Percentiles rank a stretch among this genome's conserved stretches.
Conservation (phyloP, 1,140 invertebrate genomes). For the Drosophila ercepeae region DNA sequence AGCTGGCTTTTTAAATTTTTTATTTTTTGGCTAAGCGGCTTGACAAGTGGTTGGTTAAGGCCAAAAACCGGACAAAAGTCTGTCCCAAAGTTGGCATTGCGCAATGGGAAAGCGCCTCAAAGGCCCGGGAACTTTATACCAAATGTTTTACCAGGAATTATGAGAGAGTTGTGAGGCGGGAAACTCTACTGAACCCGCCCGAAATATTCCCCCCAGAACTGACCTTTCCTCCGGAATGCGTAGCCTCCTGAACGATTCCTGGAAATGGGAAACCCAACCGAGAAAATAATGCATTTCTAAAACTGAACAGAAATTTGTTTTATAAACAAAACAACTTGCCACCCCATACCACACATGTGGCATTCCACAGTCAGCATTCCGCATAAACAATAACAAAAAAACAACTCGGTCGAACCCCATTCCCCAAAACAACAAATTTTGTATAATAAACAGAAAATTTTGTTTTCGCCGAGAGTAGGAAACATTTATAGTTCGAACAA, state of each 20-base stretch:
- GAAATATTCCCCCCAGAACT: conserved; percentile 28
- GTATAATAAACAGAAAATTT: conserved; percentile 47
- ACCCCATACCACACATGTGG: conserved; percentile 30
- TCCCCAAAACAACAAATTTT: conserved; percentile 24
- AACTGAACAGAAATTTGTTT: conserved; percentile 21
- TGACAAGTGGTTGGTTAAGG: conserved; percentile 46
- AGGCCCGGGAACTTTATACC: conserved; percentile 7
- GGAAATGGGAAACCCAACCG: conserved; percentile 30
- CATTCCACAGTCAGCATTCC: conserved; percentile 36
- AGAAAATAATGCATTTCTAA: conserved; percentile 35
- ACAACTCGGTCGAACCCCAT: conserved; percentile 18
- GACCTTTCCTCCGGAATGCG: conserved; percentile 30
- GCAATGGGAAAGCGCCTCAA: conserved; percentile 43
- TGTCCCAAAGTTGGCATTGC: conserved; percentile 42
- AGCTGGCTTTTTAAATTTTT: background rate
- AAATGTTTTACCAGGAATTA: conserved; percentile 34
- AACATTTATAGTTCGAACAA: conserved; percentile 22
- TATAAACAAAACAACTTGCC: conserved; percentile 28
- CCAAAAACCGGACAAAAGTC: conserved; percentile 35
- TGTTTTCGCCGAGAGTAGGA: conserved; percentile 28
- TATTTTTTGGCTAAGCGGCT: conserved; percentile 37
- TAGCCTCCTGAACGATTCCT: conserved; percentile 16
- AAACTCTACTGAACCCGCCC: background rate
- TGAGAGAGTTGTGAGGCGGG: too few relatives aligned
- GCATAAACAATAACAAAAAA: conserved; percentile 41